Base-by-base conservation (phyloP, 2,888 invertebrate genomes). In the Leptinotarsa juncta region DNA sequence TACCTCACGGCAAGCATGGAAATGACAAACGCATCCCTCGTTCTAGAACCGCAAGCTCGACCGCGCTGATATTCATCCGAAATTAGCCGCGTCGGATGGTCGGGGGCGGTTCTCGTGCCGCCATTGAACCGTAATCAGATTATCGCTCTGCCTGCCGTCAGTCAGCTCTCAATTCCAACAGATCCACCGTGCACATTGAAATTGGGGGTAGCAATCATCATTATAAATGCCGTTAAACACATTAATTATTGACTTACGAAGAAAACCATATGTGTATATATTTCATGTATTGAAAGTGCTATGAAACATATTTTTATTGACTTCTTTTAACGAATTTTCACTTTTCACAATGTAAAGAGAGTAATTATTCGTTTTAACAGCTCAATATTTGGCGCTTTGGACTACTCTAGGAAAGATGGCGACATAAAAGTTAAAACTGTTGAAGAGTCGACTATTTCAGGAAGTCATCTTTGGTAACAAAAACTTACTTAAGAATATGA, bases 41-140 rank as follows among this genome's bases (percentile, higher is more conserved):
- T 70, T 72, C 75, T 70, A 71, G 65, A 71, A 49, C 74, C 62
- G 50, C 71, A 71, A 74, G 65, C 69, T 53, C 67, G 55, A 62
- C 71, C 66, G 62, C 70, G 72, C 51, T 67, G 76, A 76, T 76
- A 69, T 74, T 77, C 72, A 69, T 74, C 70, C 50, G 65, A 70
- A 75, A 77, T 77, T 73, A 78, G 72, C 69, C 60, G 72, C 74
- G 73, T 78, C 71, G 78, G 65, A 74, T 71, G 77, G 42, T 42
- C 42, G 42, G 67, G 77, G 76, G 75, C 74, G 77, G 73, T 75
- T 67, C 71, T 65, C 66, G 77, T 75, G 78, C 73, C 75, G 70
- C 76, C 75, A 79, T 78, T 79, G 78, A 77, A 80, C 77, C 79
- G 78, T 80, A 80, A 80, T 81, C 78, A 77, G 77, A 77, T 81